Conservation (phyloP, 2,113 vertebrate species). For the Axis porcinus region DNA sequence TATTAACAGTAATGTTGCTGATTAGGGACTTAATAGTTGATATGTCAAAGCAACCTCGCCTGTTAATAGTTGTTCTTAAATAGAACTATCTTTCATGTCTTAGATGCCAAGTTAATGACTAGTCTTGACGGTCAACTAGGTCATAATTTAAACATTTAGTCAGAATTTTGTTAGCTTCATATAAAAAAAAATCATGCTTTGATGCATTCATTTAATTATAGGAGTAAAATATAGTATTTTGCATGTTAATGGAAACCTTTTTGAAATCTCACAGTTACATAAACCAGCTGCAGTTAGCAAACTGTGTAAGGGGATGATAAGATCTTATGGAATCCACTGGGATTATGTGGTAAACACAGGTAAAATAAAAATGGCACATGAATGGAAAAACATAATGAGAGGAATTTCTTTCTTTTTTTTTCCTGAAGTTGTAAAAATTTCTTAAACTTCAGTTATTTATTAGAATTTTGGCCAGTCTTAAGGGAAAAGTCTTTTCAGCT, state of each 20-base stretch:
- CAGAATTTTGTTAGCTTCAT: neutral
- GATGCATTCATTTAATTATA: neutral
- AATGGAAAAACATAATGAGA: neutral
- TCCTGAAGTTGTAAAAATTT: neutral
- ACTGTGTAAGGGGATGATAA: neutral
- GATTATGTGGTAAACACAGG: neutral
- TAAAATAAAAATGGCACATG: neutral
- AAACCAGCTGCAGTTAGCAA: neutral
- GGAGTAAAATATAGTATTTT: neutral
- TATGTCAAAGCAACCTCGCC: neutral
- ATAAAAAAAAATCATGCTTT: constrained; percentile 22
- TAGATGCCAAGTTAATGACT: constrained; percentile 14
- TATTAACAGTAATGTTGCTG: neutral
- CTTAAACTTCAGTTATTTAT: neutral
- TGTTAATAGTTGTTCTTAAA: neutral
- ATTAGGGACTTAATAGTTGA: neutral
- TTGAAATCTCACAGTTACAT: neutral
- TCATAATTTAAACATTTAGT: constrained; percentile 16
- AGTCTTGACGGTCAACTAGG: neutral
- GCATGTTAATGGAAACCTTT: neutral
- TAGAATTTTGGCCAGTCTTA: neutral
- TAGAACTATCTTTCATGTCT: neutral
- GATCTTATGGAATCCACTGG: neutral
- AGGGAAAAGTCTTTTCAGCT: neutral
- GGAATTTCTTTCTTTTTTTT: neutral